Evolutionary conservation across 1,140 invertebrate species (phyloP), one percentile per base, ranked within the genome.

Genomic region (Trichonephila inaurata): DNA sequence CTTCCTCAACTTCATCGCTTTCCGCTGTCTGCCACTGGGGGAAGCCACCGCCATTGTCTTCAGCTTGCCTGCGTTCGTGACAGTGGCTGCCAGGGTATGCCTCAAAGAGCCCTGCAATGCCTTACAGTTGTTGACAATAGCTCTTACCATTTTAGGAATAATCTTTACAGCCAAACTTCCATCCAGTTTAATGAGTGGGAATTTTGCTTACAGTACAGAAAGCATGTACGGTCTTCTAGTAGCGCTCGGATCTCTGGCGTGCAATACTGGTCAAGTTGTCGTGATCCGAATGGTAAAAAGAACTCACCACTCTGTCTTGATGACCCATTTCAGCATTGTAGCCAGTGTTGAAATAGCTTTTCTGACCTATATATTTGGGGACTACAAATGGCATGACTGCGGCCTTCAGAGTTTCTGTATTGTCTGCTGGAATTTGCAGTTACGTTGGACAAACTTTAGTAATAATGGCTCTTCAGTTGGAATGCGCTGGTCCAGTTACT

Each of bases 11-110:
- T 98, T 98, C 95, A 98, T 98, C 95, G 98, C 98, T 51, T 98
- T 98, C 94, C 96, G 97, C 28, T 97, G 98, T 95, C 98, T 99
- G 97, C 98, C 98, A 8, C 95, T 99, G 61, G 98, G 98, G 19
- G 98, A 98, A 96, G 98, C 98, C 64, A 98, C 98, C 8, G 98
- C 98, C 8, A 98, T 99, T 86, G 98, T 98, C 21, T 98, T 99
- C 96, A 98, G 98, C 66, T 97, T 98, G 24, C 98, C 98, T 16
- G 98, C 99, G 18, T 98, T 99, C 96, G 98, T 98, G n/a, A 97
- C 98, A 58, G 97, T 99, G 95, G 98, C 98, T 96, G 98, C 98
- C 12, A 96, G 97, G 94, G 97, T 98, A 94, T 98, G 98, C 96
- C 96, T 99, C 2, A 98, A 98, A 95, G 98, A 99, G 95, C 97